Conservation (phyloP, 2,888 invertebrate genomes). For the Digitonthophagus gazella region DNA sequence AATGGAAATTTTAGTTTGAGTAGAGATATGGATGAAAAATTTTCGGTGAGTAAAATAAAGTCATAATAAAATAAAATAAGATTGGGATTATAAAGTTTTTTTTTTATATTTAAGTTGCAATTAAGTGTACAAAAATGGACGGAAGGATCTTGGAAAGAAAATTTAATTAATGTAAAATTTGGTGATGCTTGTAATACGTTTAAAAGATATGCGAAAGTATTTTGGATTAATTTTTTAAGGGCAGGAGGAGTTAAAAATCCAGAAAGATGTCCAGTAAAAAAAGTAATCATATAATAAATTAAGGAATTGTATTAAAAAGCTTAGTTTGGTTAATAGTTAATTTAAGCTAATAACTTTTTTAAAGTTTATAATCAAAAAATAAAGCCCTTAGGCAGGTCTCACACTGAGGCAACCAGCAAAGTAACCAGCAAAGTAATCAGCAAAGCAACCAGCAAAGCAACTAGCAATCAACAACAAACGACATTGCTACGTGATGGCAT, state of each 20-base stretch:
- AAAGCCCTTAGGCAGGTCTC: too few relatives aligned
- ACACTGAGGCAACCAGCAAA: too few relatives aligned
- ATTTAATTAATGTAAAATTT: constrained; percentile 9
- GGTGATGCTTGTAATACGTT: constrained; percentile 19
- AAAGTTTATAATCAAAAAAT: too few relatives aligned
- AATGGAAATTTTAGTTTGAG: constrained; percentile 22
- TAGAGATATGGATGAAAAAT: constrained; percentile 22
- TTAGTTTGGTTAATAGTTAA: too few relatives aligned
- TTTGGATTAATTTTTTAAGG: constrained; percentile 25
- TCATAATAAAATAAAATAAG: neutral
- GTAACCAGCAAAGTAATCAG: too few relatives aligned
- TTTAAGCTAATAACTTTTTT: too few relatives aligned
- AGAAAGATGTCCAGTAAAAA: constrained; percentile 19
- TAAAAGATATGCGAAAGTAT: constrained; percentile 5
- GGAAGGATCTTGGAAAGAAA: constrained; percentile 24
- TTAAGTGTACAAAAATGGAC: constrained; percentile 19
- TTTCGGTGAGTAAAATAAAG: constrained; percentile 6
- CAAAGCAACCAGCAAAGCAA: too few relatives aligned
- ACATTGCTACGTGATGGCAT: too few relatives aligned
- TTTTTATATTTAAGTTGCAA: constrained; percentile 5
- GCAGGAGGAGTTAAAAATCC: constrained; percentile 19
- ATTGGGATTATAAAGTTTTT: neutral
- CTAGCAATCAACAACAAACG: too few relatives aligned
- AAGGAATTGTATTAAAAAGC: too few relatives aligned
- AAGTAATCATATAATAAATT: neutral